phyloP scores from a whole-genome alignment of 1,140 invertebrate species.

The Zaprionus nigranus region DNA sequence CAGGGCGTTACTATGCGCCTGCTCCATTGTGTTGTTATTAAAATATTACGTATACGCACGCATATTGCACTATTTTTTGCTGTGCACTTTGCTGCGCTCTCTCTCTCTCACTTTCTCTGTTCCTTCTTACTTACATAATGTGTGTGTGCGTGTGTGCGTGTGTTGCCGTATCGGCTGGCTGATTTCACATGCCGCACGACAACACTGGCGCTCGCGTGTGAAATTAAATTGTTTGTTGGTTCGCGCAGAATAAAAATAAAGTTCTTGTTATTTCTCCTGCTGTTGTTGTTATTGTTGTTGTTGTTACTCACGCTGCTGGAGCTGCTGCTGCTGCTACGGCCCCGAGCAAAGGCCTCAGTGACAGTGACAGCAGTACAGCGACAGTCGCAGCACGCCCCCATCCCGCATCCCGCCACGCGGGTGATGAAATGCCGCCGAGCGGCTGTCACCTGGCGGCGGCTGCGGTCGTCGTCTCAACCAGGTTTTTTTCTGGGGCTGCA shows the following conservation, averaged over 20 bases:
- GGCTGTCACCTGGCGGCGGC: constrained; percentile 43
- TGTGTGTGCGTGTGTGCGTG: constrained; percentile 12
- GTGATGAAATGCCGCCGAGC: constrained; percentile 57
- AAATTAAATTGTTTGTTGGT: constrained; percentile 82
- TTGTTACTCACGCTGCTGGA: constrained; percentile 1
- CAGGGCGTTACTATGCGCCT: neutral
- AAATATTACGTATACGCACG: constrained; percentile 11
- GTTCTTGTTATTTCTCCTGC: constrained; percentile 38
- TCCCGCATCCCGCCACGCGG: neutral
- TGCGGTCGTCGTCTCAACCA: constrained; percentile 29
- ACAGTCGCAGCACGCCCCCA: neutral
- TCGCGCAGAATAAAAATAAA: constrained; percentile 80
- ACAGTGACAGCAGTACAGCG: constrained; percentile 21
- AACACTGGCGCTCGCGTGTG: constrained; percentile 79
- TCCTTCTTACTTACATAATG: neutral
- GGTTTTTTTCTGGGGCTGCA: neutral
- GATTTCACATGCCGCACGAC: constrained; percentile 77
- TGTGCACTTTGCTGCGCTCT: neutral
- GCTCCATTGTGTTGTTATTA: neutral
- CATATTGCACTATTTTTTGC: constrained; percentile 10
- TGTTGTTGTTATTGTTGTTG: constrained; percentile 17
- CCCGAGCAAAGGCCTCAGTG: constrained; percentile 23
- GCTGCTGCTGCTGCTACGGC: constrained; percentile 14
- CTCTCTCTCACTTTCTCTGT: neutral
- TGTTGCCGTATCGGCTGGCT: constrained; percentile 57